Conservation (phyloP, 2,797 vertebrate genomes). For the Myotis daubentonii region DNA sequence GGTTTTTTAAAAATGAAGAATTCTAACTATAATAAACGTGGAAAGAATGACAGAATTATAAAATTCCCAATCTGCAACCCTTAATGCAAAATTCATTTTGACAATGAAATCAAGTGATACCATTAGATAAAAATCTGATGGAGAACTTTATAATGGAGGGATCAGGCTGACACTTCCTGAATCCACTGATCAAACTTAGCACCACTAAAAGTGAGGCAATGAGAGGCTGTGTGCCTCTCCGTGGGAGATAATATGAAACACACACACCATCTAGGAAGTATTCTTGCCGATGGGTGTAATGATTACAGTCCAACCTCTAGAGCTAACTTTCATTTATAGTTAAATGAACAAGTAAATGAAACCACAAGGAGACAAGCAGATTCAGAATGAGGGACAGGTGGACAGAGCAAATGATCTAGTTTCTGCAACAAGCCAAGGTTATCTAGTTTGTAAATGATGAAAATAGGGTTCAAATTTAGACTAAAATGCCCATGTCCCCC, state of each 20-base stretch:
- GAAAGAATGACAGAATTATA: slow-evolving; percentile 21
- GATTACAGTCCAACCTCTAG: not conserved
- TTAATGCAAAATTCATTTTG: slow-evolving; percentile 29
- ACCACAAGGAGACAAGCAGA: not conserved
- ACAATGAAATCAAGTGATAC: not conserved
- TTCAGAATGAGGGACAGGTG: not conserved
- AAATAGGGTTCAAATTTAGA: slow-evolving; percentile 24
- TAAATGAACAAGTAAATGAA: not conserved
- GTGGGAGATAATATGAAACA: not conserved
- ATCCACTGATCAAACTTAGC: not conserved
- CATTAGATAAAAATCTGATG: not conserved
- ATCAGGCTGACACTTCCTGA: not conserved
- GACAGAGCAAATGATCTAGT: not conserved
- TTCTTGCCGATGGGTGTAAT: not conserved
- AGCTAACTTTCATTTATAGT: not conserved
- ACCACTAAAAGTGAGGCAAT: not conserved
- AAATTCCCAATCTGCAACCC: slow-evolving; percentile 14
- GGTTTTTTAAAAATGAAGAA: not conserved
- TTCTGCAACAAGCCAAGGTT: not conserved
- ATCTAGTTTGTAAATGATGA: not conserved
- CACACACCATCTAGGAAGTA: not conserved
- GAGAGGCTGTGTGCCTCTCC: not conserved
- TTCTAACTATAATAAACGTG: not conserved
- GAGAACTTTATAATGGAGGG: not conserved
- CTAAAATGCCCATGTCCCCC: not conserved